phyloP scores from a whole-genome alignment of 1,140 invertebrate genomes.

The Listronotus oregonensis region DNA sequence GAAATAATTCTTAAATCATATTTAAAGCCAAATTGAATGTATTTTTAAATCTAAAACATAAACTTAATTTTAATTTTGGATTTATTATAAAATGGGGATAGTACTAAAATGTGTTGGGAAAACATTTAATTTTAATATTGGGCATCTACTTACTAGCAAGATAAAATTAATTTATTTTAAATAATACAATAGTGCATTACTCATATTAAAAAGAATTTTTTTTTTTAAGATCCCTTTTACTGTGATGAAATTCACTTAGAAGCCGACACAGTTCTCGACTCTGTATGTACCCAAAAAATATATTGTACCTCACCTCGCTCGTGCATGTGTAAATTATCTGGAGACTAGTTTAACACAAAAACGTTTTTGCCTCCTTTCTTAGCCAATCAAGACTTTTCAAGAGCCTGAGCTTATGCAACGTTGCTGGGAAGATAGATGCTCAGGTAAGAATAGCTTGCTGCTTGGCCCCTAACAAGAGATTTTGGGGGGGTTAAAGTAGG shows the following conservation, averaged over 20 bases:
- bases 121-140: no score
- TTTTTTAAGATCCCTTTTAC: conserved; percentile 82
- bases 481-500: neutral
- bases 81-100: no score
- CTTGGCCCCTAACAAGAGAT: conserved; percentile 44
- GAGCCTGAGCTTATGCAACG: conserved; percentile 91
- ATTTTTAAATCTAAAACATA: no score
- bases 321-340: conserved; percentile 88
- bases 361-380: conserved; percentile 86
- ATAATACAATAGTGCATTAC: no score
- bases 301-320: conserved; percentile 87
- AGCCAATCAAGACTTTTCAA: conserved; percentile 88
- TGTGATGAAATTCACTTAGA: conserved; percentile 93
- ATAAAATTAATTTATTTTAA: no score
- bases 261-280: conserved; percentile 87
- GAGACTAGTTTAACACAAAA: conserved; percentile 90
- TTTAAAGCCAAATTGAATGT: no score
- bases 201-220: neutral
- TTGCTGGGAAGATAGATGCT: conserved; percentile 94
- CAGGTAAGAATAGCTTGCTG: conserved; percentile 66
- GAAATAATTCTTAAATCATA: no score
- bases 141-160: no score
- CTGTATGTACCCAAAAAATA: conserved; percentile 93
- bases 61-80: no score
- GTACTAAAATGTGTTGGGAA: no score